Conservation (phyloP, 2,888 invertebrate species). For the Calliscelio sp. region DNA sequence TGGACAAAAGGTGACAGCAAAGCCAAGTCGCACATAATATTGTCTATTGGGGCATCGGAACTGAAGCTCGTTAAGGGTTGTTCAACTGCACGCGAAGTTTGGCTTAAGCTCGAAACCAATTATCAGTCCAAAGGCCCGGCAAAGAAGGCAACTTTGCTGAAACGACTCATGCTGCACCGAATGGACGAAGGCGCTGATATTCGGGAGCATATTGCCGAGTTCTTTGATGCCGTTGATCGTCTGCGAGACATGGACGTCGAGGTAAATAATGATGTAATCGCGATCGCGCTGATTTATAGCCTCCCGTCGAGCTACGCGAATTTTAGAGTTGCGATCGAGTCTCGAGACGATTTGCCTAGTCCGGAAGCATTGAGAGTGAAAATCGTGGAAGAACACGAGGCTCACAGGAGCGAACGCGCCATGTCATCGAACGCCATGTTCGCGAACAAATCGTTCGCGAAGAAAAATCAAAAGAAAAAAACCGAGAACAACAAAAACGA, state of each 20-base stretch:
- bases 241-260: no score
- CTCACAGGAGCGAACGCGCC: slow-evolving; percentile 17
- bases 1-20: slow-evolving; percentile 10
- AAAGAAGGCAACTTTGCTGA: slow-evolving; percentile 78
- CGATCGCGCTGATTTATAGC: no score
- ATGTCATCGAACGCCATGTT: no score
- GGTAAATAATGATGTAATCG: no score
- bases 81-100: slow-evolving; percentile 6
- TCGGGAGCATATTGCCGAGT: no score
- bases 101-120: neutral
- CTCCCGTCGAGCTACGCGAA: no score
- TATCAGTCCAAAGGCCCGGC: slow-evolving; percentile 82
- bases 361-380: slow-evolving; percentile 18
- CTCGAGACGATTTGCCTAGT: slow-evolving; percentile 16
- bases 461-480: no score
- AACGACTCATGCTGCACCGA: slow-evolving; percentile 30
- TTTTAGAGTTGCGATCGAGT: slow-evolving; percentile 46
- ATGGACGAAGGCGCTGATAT: no score
- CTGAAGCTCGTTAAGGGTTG: slow-evolving; percentile 28
- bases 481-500: no score
- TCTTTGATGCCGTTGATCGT: no score
- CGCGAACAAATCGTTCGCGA: no score
- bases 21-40: neutral
- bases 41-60: neutral
- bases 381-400: slow-evolving; percentile 18